Evolutionary conservation across 2,113 vertebrate species (phyloP).

Genomic region (Crotalus tigris): DNA sequence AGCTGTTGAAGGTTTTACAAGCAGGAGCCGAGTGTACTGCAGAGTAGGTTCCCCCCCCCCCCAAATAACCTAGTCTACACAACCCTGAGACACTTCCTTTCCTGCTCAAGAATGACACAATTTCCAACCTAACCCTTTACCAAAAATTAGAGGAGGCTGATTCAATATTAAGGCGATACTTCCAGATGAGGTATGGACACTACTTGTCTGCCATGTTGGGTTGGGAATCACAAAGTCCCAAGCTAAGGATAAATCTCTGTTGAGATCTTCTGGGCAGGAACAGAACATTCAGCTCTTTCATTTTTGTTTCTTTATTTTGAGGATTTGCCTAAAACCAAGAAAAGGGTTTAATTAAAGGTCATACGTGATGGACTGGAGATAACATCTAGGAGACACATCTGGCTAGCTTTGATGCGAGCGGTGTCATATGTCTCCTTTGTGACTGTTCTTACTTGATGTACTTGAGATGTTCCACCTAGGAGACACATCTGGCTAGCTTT

Average conservation of each 20-base stretch:
- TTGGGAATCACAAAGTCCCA: not conserved
- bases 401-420: no score
- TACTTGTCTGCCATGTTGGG: not conserved
- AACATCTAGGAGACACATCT: no score
- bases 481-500: no score
- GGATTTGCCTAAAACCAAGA: not conserved
- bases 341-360: not conserved
- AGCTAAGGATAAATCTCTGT: not conserved
- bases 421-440: no score
- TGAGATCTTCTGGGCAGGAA: not conserved
- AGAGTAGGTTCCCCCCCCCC: not conserved
- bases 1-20: not conserved
- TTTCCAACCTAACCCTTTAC: not conserved
- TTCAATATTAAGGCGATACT: not conserved
- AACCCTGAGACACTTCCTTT: not conserved
- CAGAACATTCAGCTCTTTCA: not conserved
- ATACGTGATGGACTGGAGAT: not conserved
- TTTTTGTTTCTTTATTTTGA: not conserved
- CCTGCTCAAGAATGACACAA: not conserved
- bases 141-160: not conserved
- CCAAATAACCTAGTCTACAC: no score
- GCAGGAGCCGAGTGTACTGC: not conserved
- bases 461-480: no score
- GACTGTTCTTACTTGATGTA: no score
- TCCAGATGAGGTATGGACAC: not conserved